Conservation (phyloP, 2,797 vertebrate species). For the Sebastes steindachneri region DNA sequence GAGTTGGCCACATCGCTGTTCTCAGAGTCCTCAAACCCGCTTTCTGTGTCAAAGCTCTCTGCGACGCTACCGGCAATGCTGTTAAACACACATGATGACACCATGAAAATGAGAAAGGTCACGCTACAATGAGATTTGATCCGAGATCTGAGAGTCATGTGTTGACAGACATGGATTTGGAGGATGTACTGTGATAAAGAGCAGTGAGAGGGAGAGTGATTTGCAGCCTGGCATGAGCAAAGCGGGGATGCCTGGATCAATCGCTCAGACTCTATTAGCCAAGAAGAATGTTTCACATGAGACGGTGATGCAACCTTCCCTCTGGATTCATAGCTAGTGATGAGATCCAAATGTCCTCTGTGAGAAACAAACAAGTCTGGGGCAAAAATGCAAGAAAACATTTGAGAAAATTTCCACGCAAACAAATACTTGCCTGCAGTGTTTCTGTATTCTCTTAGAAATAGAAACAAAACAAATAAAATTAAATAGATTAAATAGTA, state of each 20-base stretch:
- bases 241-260: constrained; percentile 40
- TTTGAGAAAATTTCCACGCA: constrained; percentile 40
- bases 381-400: constrained; percentile 28
- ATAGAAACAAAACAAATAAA: not conserved
- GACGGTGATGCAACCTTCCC: constrained; percentile 61
- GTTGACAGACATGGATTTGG: constrained; percentile 31
- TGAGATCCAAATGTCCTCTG: constrained; percentile 66
- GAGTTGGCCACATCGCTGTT: constrained; percentile 93
- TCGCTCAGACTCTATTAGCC: constrained; percentile 22
- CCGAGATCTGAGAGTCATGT: not conserved
- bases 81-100: constrained; percentile 42
- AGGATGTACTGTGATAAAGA: constrained; percentile 37
- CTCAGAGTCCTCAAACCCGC: constrained; percentile 97
- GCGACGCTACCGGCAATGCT: constrained; percentile 98
- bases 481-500: not conserved
- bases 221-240: constrained; percentile 26
- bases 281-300: constrained; percentile 48
- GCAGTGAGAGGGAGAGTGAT: constrained; percentile 19
- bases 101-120: constrained; percentile 25
- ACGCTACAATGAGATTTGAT: not conserved
- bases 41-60: constrained; percentile 98
- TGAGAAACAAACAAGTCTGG: constrained; percentile 62
- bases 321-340: constrained; percentile 55
- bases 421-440: constrained; percentile 47
- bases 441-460: constrained; percentile 21